Conservation (phyloP, 2,113 vertebrate species). For the Pandion haliaetus region DNA sequence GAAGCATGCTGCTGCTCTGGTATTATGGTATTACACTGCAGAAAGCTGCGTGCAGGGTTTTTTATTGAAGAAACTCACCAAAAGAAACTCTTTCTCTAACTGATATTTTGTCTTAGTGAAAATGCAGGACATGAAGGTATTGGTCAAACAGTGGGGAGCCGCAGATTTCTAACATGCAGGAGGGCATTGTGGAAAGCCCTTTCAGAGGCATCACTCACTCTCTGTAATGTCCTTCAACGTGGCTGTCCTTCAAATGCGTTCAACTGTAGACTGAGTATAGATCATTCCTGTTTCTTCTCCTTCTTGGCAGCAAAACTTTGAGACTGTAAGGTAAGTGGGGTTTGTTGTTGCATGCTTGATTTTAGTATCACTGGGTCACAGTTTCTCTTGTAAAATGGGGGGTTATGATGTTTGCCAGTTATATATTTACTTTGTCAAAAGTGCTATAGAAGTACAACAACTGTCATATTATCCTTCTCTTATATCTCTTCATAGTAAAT, state of each 20-base stretch:
- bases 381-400: background rate
- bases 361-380: background rate
- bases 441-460: background rate
- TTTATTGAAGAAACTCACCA: background rate
- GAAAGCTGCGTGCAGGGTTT: background rate
- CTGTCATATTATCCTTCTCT: background rate
- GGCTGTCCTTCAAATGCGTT: background rate
- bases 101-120: background rate
- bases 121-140: background rate
- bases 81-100: background rate
- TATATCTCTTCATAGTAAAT: background rate
- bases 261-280: background rate
- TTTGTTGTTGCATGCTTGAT: background rate
- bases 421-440: background rate
- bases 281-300: background rate
- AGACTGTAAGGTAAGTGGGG: background rate
- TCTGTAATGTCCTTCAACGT: background rate
- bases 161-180: background rate
- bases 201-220: background rate
- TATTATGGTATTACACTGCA: background rate
- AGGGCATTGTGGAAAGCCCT: background rate
- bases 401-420: background rate
- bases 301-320: background rate
- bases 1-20: background rate
- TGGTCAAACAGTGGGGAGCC: background rate